Evolutionary conservation across 2,888 invertebrate genomes (phyloP), one percentile per base, ranked within the genome.

Genomic region (Drosophila paranaensis): DNA sequence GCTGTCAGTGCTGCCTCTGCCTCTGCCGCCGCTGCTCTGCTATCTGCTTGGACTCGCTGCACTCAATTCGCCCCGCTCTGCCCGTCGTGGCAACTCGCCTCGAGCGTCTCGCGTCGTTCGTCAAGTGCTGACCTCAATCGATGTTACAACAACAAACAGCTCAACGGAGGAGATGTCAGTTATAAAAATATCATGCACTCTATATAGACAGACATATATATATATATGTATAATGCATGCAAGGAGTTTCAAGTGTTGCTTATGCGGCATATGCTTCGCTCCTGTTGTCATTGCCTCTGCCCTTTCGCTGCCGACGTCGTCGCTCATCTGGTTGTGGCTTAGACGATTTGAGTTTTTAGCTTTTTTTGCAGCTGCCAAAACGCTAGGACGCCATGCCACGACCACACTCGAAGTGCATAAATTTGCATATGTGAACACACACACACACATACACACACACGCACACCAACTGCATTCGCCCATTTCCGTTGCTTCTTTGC

Each of bases 91-190:
- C 50, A 33, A 13, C 11, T 50, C 50, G 50, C 50, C 50, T 50
- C 50, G 50, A 50, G 50, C 35, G 75, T 54, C 20, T 20, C 50
- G 69, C 16, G 75, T 63, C 50, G 75, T 67, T 69, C 54, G 76
- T 53, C 37, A 79, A 88, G 79, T 83, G 89, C 66, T 82, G 89
- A 86, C 82, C 82, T 83, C 88, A 89, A 89, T 83, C 81, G 77
- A 71, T 78, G 85, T 84, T 81, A 67, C 68, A 60, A 51, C 56
- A 74, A 56, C 55, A 57, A 69, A 56, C 35, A 25, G 56, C 42
- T 58, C 50, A 48, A 50, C 40, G 56, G 60, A 65, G 56, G 60
- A 65, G 67, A 62, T 74, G 85, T 68, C 62, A 66, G 82, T 82
- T 82, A 82, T 73, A 82, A 84, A 84, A 71, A 84, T 81, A 87